Evolutionary conservation across 2,113 vertebrate genomes (phyloP).

Genomic region (Mormyrus lacerda): DNA sequence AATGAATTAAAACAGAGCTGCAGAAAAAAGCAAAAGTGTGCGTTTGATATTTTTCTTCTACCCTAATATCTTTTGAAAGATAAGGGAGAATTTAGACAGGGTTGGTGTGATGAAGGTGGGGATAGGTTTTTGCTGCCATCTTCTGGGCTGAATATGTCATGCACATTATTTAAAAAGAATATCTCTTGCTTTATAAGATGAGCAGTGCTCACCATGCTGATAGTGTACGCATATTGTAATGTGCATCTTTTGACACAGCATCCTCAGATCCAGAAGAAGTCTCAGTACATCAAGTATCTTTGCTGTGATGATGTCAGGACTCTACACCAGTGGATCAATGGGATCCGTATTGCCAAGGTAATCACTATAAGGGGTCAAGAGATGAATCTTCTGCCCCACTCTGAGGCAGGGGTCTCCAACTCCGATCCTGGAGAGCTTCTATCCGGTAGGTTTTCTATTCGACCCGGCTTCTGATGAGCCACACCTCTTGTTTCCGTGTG

Average conservation of each 20-base stretch:
- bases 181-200: background rate
- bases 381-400: no score
- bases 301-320: constrained; percentile 93
- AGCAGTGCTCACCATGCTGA: background rate
- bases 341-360: constrained; percentile 94
- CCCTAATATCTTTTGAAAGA: background rate
- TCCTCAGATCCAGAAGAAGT: constrained; percentile 98
- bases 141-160: background rate
- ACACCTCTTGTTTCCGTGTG: background rate
- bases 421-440: no score
- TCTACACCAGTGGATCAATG: constrained; percentile 96
- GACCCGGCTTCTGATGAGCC: no score
- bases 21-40: background rate
- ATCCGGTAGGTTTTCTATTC: no score
- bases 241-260: constrained; percentile 58
- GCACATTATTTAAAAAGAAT: background rate
- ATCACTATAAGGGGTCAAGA: background rate
- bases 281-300: constrained; percentile 95
- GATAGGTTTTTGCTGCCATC: background rate
- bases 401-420: no score
- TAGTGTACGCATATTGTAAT: background rate
- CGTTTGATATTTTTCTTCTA: background rate
- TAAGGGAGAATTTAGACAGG: background rate
- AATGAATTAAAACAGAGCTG: background rate
- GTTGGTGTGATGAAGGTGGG: background rate